phyloP scores from a whole-genome alignment of 2,888 invertebrate species.

The Rhagonycha fulva region DNA sequence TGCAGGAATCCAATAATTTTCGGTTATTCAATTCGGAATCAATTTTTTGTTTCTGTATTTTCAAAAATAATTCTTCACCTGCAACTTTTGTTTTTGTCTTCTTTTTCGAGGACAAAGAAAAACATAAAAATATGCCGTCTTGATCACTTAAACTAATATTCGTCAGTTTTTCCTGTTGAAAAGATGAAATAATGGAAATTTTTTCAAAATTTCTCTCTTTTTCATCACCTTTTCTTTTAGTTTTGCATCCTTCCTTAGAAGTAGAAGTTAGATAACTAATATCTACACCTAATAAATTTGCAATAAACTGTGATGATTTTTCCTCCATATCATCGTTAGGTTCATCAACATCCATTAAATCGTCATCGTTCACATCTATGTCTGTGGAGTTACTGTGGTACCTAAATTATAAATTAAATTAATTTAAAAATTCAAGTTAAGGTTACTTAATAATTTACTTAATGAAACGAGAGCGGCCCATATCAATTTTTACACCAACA shows the following conservation, averaged over 20 bases:
- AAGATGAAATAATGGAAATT: not conserved
- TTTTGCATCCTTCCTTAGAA: not conserved
- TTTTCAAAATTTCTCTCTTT: not conserved
- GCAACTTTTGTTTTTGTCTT: not conserved
- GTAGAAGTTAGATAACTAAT: conserved; percentile 1
- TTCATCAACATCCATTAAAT: not conserved
- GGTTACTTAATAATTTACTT: conserved; percentile 39
- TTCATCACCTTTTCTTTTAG: not conserved
- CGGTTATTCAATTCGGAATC: not conserved
- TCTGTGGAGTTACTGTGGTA: not conserved
- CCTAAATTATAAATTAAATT: not conserved
- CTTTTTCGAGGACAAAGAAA: not conserved
- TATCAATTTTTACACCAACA: conserved; percentile 38
- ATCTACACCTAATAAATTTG: conserved; percentile 16
- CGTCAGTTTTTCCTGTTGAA: too few relatives aligned
- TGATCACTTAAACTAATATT: not conserved
- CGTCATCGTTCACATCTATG: not conserved
- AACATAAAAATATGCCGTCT: not conserved
- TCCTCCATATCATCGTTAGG: not conserved
- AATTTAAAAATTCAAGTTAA: not conserved
- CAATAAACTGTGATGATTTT: conserved; percentile 9
- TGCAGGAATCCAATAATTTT: not conserved
- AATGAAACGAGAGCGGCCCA: conserved; percentile 41
- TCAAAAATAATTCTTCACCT: not conserved
- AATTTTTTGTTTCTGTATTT: not conserved